Conservation (phyloP, 2,888 invertebrate species). For the Himalopsyche tibetana region DNA sequence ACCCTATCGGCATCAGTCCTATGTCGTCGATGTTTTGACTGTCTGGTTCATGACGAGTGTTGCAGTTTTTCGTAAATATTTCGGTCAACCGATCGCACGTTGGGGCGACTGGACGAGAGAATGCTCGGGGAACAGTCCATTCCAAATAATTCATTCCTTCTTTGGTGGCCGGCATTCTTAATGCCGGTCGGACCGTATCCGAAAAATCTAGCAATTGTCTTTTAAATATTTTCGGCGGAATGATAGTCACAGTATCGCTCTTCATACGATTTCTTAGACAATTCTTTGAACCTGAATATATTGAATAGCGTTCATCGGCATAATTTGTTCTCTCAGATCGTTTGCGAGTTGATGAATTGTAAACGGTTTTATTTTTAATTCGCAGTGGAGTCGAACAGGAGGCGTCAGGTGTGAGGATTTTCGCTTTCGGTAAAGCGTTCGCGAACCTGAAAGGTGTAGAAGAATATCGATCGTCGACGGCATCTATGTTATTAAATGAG, state of each 20-base stretch:
- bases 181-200: conserved; percentile 44
- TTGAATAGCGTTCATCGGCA: conserved; percentile 49
- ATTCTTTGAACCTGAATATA: conserved; percentile 48
- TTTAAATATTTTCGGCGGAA: conserved; percentile 57
- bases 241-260: conserved; percentile 48
- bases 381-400: background rate
- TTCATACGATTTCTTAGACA: conserved; percentile 10
- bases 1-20: conserved; percentile 59
- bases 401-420: background rate
- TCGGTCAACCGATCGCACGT: background rate
- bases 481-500: too few relatives aligned
- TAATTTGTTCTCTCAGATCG: background rate
- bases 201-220: conserved; percentile 55
- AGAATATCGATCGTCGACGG: background rate
- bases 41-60: conserved; percentile 38
- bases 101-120: conserved; percentile 8
- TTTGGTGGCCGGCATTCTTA: conserved; percentile 47
- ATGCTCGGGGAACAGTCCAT: conserved; percentile 2
- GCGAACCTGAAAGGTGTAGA: background rate
- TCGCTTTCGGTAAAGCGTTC: background rate
- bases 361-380: background rate
- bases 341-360: background rate
- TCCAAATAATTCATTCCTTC: conserved; percentile 36
- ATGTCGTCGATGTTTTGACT: conserved; percentile 29
- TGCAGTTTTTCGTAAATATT: conserved; percentile 50